These are phyloP conservation scores for Plotosus lineatus DNA, from an alignment of 2,113 vertebrate genomes.

Conservation along the genomic window DNA sequence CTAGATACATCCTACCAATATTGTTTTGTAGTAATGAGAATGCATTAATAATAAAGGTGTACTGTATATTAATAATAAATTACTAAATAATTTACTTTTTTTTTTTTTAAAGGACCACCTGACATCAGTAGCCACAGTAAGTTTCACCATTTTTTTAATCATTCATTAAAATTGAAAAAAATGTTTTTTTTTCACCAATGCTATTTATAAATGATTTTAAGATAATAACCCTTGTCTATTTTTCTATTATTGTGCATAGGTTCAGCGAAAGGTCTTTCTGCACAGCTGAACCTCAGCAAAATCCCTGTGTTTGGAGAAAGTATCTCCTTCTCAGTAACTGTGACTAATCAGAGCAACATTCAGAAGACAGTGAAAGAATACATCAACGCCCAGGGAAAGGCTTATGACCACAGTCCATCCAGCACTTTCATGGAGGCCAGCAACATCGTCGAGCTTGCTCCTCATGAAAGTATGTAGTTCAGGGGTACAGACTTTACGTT, in stretches of 20 bases:
- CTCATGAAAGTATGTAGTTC: conserved; percentile 62
- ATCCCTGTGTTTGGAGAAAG: conserved; percentile 59
- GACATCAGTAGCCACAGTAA: background rate
- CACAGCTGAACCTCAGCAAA: conserved; percentile 61
- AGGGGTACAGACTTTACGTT: background rate
- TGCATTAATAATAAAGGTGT: background rate
- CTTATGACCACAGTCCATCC: conserved; percentile 67
- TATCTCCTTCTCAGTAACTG: conserved; percentile 62
- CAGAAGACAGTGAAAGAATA: conserved; percentile 60
- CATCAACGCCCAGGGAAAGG: conserved; percentile 72
- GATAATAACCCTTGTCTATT: conserved; percentile 1
- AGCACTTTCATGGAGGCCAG: conserved; percentile 69
- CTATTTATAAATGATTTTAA: background rate
- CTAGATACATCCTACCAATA: background rate
- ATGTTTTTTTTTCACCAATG: background rate
- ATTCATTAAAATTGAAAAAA: too few relatives aligned
- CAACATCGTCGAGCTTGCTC: conserved; percentile 53
- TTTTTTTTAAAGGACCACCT: conserved; percentile 3
- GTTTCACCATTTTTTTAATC: background rate
- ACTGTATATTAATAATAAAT: background rate
- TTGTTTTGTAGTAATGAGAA: background rate
- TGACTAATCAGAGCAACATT: conserved; percentile 57
- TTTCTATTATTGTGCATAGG: conserved; percentile 12
- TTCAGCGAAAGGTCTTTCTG: conserved; percentile 38
- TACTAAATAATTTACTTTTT: background rate